Base-by-base conservation (phyloP, 2,888 invertebrate species). In the Chrysopilus asiliformis region DNA sequence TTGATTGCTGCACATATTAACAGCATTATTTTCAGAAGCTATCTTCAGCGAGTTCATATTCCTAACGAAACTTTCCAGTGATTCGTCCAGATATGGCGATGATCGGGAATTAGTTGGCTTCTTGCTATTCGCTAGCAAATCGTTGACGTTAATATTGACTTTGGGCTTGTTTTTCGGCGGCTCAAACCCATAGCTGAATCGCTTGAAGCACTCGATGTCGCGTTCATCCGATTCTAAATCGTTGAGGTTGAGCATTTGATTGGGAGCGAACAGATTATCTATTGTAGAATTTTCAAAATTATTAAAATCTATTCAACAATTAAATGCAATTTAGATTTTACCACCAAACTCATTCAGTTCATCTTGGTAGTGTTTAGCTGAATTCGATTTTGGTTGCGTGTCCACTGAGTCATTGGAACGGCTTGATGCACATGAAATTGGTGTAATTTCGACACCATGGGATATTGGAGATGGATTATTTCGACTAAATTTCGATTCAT, bases 121-220 rank as follows among this genome's bases (percentile, higher is more conserved):
- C 17, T 41, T 38, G 32, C 43, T 48, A 32, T 52, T 56, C 44
- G 76, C 64, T 45, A 79, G 70, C 52, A 80, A 76, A 56, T 84
- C 82, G 60, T 82, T 80, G 49, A 85, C 70, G 64, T 85, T 82
- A 49, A 84, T 70, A 58, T 80, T 77, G 49, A 79, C 77, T 60
- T 79, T 79, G 44, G 80, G 80, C 55, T 82, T 79, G 48, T 77
- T 72, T 44, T 77, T 75, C 1, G 79, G 75, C 34, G 83, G 79
- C 44, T 84, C 78, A 44, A 84, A 85, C 57, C 83, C 83, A 53
- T 80, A 78, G 48, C 84, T 85, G 62, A 84, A 86, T 14, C 85
- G 73, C 60, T 90, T 89, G 64, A 89, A 85, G 2, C 82, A 80
- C 55, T 89, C 87, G 45, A 86, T 68, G 56, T 87, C 87, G 3